Conservation (phyloP, 2,888 invertebrate genomes). For the Tetheella fluctuosa region DNA sequence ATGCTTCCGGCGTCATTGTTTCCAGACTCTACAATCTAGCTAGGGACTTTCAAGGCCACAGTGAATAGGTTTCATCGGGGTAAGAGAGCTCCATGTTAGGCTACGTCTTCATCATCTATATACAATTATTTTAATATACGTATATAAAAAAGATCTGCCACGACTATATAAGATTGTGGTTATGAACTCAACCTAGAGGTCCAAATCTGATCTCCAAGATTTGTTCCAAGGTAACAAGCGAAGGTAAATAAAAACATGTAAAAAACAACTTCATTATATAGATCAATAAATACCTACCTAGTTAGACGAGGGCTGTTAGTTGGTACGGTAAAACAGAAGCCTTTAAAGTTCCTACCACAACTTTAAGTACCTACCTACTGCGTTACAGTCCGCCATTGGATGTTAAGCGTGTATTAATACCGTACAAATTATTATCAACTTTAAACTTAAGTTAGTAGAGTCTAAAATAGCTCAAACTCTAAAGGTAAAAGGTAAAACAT, state of each 20-base stretch:
- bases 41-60: too few relatives aligned
- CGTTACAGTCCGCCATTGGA: background rate
- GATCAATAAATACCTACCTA: conserved; percentile 47
- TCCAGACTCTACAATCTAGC: too few relatives aligned
- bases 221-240: too few relatives aligned
- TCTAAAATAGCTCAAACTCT: background rate
- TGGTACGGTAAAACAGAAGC: conserved; percentile 49
- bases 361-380: background rate
- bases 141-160: too few relatives aligned
- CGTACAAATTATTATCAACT: background rate
- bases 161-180: too few relatives aligned
- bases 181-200: too few relatives aligned
- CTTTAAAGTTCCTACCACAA: conserved; percentile 41
- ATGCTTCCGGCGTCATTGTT: too few relatives aligned
- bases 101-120: too few relatives aligned
- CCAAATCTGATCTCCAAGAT: too few relatives aligned
- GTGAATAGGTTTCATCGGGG: too few relatives aligned
- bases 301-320: conserved; percentile 28
- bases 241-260: background rate
- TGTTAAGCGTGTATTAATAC: background rate
- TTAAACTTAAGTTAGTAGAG: background rate
- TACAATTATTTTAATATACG: too few relatives aligned
- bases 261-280: conserved; percentile 26
- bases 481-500: conserved; percentile 13
- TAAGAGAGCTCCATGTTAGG: too few relatives aligned